Base-by-base conservation (phyloP, 2,113 vertebrate species). In the Pelecanus crispus region DNA sequence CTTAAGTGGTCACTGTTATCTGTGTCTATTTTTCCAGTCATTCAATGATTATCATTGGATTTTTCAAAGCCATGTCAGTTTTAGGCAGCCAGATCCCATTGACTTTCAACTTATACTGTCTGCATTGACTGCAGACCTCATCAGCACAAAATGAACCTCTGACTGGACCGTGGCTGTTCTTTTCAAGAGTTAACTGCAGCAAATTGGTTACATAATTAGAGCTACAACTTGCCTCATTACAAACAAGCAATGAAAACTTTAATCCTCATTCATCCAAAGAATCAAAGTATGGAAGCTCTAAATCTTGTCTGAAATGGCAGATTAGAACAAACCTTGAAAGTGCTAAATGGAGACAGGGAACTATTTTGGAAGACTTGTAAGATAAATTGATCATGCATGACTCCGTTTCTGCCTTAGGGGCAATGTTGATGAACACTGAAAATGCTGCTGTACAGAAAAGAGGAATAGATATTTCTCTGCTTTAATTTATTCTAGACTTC, bases 301-400 rank as follows among this genome's bases (percentile, higher is more conserved):
- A 95, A 95, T 93, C 92, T 97, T 94, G 49, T 86, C 82, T 88
- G 92, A 96, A 97, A 95, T 88, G 90, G 79, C 74, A 95, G 94
- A 93, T 79, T 92, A 96, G 89, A 96, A 93, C 87, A 94, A 96
- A 94, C 47, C 52, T 91, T 83, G 94, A 94, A 89, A 95, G 85
- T 81, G 45, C 44, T 94, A 95, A 96, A 94, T 83, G 81, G 78
- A 96, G 74, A 88, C 26, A 74, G 47, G 36, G 79, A 97, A 84
- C 34, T 94, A 19, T 85, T 97, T 90, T 91, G 78, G 94, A 97
- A 85, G 78, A 73, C 58, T 92, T 91, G 87, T 90, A 96, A 92
- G 67, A 96, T 68, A 90, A 97, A 97, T 91, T 90, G 95, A 95
- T 97, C 96, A 95, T 82, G 95, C 81, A 82, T 86, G 81, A 92